A percentile compares a stretch with the other conserved stretches of the same genome.
Conservation (phyloP, 2,888 invertebrate species). For the Ferrisia virgata region DNA sequence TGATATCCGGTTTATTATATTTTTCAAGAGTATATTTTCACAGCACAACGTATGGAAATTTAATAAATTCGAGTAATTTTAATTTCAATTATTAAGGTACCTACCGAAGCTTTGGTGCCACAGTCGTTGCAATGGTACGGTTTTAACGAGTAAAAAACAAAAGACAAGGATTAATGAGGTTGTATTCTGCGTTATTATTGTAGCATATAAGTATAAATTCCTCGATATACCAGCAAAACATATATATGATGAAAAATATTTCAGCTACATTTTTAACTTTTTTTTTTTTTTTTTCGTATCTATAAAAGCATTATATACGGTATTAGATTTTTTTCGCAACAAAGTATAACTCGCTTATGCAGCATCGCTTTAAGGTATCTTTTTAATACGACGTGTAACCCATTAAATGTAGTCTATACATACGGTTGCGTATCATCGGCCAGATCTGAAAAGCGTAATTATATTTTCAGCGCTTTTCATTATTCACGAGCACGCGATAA, state of each 20-base stretch:
- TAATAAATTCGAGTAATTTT: not conserved
- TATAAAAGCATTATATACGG: not conserved
- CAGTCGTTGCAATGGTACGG: not conserved
- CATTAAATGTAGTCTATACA: not conserved
- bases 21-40: not conserved
- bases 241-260: slow-evolving; percentile 12
- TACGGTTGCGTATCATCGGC: not conserved
- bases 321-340: not conserved
- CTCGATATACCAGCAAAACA: too few relatives aligned
- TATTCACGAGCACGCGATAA: slow-evolving; percentile 6
- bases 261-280: not conserved
- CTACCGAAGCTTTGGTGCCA: not conserved
- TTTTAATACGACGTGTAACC: slow-evolving; percentile 10
- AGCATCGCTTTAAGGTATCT: not conserved
- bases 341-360: not conserved
- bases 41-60: not conserved
- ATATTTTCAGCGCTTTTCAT: slow-evolving; percentile 20
- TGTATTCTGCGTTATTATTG: not conserved
- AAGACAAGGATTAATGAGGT: slow-evolving; percentile 20
- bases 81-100: slow-evolving; percentile 25
- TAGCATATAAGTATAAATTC: too few relatives aligned
- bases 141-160: not conserved
- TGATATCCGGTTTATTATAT: not conserved
- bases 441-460: not conserved
- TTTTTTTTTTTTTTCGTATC: not conserved